A percentile compares a stretch with the other conserved stretches of the same genome.
Conservation (phyloP, 2,888 invertebrate species). For the Elysia crispata region DNA sequence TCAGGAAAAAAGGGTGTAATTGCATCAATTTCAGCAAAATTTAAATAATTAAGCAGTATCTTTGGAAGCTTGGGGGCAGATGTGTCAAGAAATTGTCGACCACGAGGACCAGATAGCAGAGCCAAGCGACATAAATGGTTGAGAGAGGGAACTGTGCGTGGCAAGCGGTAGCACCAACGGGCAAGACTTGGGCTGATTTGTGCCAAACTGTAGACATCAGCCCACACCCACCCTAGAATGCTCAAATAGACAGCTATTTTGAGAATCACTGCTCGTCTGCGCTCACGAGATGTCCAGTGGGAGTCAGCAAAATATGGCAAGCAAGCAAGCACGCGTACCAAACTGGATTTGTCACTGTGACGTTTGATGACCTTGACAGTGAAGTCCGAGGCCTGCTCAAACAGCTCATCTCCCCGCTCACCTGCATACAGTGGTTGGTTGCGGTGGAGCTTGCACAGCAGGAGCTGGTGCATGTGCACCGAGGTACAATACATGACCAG, state of each 20-base stretch:
- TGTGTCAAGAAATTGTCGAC: slow-evolving; percentile 52
- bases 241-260: slow-evolving; percentile 63
- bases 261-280: slow-evolving; percentile 55
- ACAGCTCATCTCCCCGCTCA: slow-evolving; percentile 59
- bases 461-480: slow-evolving; percentile 59
- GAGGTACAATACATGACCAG: slow-evolving; percentile 60
- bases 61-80: slow-evolving; percentile 56
- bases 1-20: slow-evolving; percentile 25
- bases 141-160: slow-evolving; percentile 55
- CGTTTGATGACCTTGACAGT: slow-evolving; percentile 63
- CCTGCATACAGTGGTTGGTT: slow-evolving; percentile 67
- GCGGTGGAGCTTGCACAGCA: slow-evolving; percentile 65
- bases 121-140: slow-evolving; percentile 58
- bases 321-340: slow-evolving; percentile 58
- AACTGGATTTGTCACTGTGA: slow-evolving; percentile 49
- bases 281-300: slow-evolving; percentile 61
- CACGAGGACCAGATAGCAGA: slow-evolving; percentile 52
- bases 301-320: slow-evolving; percentile 67
- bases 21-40: slow-evolving; percentile 64
- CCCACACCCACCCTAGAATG: slow-evolving; percentile 66
- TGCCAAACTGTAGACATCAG: slow-evolving; percentile 54
- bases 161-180: slow-evolving; percentile 58
- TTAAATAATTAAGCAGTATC: slow-evolving; percentile 59
- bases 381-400: slow-evolving; percentile 61
- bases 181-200: slow-evolving; percentile 57